phyloP scores from a whole-genome alignment of 2,113 vertebrate species.

The Cathartes aura region DNA sequence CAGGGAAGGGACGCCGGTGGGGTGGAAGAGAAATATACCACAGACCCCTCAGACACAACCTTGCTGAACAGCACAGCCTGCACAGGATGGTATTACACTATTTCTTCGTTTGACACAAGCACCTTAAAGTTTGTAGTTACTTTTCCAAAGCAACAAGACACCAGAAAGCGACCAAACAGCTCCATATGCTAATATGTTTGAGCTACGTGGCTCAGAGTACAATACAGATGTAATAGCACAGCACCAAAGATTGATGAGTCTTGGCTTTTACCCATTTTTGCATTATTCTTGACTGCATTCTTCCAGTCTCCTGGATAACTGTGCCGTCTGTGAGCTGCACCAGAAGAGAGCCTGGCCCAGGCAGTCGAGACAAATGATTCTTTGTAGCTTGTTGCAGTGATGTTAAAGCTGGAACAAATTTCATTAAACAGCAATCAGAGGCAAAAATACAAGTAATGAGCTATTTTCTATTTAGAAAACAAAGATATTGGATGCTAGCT shows the following conservation, averaged over 20 bases:
- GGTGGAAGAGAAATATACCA: neutral
- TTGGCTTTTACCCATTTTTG: neutral
- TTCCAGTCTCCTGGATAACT: neutral
- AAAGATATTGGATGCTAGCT: neutral
- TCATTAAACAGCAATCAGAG: constrained; percentile 9
- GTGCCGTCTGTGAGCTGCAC: neutral
- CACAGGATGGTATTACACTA: neutral
- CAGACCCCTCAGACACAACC: neutral
- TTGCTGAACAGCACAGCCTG: neutral
- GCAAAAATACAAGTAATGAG: neutral
- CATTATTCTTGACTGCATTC: constrained; percentile 3
- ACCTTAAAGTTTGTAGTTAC: neutral
- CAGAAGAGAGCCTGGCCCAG: neutral
- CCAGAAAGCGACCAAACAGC: neutral
- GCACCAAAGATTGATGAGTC: neutral
- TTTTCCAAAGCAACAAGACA: neutral
- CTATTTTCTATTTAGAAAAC: neutral
- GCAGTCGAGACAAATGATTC: neutral
- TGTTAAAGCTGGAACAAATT: constrained; percentile 22
- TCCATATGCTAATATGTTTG: neutral
- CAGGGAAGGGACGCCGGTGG: neutral
- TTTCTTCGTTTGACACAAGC: neutral
- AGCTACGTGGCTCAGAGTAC: neutral
- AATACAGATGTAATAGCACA: neutral
- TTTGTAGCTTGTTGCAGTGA: neutral